These are phyloP conservation scores for Lochmaea crataegi DNA, from an alignment of 2,888 invertebrate species.

Conservation along the genomic window DNA sequence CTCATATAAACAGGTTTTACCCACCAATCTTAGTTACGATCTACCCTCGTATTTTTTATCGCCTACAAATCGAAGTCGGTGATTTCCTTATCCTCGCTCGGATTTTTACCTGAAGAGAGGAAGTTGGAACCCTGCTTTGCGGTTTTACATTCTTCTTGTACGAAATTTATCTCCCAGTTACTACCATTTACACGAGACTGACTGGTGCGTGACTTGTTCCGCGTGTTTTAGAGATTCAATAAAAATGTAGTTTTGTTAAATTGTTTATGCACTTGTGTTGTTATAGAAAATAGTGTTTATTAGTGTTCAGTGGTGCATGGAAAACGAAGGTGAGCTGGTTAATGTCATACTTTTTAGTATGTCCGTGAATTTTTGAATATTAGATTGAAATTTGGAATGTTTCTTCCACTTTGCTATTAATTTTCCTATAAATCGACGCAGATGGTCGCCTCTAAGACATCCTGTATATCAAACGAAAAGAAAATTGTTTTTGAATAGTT, in stretches of 20 bases:
- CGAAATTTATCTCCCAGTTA: not conserved
- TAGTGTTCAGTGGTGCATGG: not conserved
- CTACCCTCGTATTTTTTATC: not conserved
- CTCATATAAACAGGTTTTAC: too few species aligned
- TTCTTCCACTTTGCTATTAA: too few species aligned
- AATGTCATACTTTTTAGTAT: not conserved
- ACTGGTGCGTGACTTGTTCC: not conserved
- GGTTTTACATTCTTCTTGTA: not conserved
- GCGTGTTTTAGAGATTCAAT: not conserved
- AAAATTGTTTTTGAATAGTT: too few species aligned
- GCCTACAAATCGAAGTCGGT: not conserved
- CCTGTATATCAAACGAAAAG: too few species aligned
- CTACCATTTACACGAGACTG: not conserved
- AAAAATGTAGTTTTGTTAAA: not conserved
- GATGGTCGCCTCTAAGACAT: too few species aligned
- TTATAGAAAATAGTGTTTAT: not conserved
- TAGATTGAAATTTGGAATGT: too few species aligned
- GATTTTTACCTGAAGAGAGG: conserved; percentile 20
- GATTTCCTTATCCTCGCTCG: not conserved
- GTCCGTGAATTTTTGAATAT: not conserved
- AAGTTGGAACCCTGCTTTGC: not conserved
- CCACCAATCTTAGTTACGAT: not conserved
- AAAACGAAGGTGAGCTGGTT: not conserved
- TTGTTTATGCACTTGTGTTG: not conserved
- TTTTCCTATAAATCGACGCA: too few species aligned